phyloP scores from a whole-genome alignment of 2,113 vertebrate genomes.

The Pachypanchax playfairii region DNA sequence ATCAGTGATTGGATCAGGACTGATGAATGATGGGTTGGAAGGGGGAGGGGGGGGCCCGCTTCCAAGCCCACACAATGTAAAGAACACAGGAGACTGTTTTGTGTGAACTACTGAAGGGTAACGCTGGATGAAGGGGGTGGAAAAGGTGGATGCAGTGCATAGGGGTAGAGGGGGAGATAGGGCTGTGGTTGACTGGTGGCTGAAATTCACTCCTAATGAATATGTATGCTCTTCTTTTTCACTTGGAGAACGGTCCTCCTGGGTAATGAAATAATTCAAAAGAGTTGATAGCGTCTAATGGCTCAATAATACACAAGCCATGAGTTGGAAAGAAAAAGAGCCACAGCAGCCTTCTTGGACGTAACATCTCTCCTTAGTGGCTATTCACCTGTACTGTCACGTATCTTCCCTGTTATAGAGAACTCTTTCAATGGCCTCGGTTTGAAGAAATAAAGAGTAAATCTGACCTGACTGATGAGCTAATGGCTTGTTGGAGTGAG shows the following conservation, averaged over 20 bases:
- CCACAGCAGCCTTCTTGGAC: constrained; percentile 30
- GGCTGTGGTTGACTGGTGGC: constrained; percentile 6
- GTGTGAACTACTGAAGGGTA: constrained; percentile 57
- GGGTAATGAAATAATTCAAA: constrained; percentile 75
- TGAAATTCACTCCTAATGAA: constrained; percentile 63
- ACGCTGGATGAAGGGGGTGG: constrained; percentile 23
- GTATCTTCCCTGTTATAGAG: too few relatives aligned
- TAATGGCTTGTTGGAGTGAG: too few relatives aligned
- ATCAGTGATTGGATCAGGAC: constrained; percentile 78
- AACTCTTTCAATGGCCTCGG: too few relatives aligned
- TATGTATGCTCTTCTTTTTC: constrained; percentile 68
- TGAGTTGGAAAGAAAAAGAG: constrained; percentile 53
- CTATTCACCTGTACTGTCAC: too few relatives aligned
- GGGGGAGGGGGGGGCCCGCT: constrained; percentile 41
- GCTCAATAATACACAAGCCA: constrained; percentile 76
- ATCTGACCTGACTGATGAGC: too few relatives aligned
- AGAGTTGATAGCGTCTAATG: constrained; percentile 75
- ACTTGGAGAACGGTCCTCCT: constrained; percentile 62
- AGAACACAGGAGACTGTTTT: constrained; percentile 76
- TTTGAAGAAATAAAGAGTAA: too few relatives aligned
- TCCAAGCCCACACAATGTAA: constrained; percentile 61
- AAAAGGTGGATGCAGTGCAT: constrained; percentile 30
- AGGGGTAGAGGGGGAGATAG: not conserved
- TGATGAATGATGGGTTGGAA: constrained; percentile 63
- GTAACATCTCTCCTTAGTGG: constrained; percentile 51